Percentiles rank a stretch among this genome's conserved stretches.
phyloP scores from a whole-genome alignment of 2,797 vertebrate species.

The Hemibagrus guttatus region DNA sequence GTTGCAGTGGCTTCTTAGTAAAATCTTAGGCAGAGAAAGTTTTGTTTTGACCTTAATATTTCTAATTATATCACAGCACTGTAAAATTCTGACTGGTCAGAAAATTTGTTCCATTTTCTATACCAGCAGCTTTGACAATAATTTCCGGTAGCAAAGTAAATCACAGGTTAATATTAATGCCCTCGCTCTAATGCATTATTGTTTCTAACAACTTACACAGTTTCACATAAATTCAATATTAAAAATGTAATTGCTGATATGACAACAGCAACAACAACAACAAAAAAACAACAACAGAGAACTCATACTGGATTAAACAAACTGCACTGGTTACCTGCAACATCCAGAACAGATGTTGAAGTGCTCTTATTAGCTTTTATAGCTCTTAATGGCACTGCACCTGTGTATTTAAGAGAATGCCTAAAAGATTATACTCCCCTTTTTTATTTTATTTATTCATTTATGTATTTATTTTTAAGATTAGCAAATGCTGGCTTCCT shows the following conservation, averaged over 20 bases:
- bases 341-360: background rate
- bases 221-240: background rate
- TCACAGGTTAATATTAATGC: background rate
- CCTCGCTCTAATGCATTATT: background rate
- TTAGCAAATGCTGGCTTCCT: background rate
- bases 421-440: background rate
- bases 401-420: background rate
- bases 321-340: background rate
- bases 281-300: too few relatives aligned
- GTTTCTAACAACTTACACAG: background rate
- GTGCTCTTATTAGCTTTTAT: background rate
- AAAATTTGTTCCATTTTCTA: background rate
- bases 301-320: too few relatives aligned
- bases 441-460: too few relatives aligned
- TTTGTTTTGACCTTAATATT: background rate
- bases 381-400: background rate
- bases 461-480: too few relatives aligned
- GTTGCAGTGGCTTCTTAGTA: too few relatives aligned
- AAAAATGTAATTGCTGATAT: background rate
- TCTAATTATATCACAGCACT: background rate
- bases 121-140: background rate
- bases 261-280: too few relatives aligned
- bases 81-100: background rate
- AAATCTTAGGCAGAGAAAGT: background rate
- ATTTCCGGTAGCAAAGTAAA: background rate